Conservation (phyloP, 2,113 vertebrate species). For the Glareola pratincola region DNA sequence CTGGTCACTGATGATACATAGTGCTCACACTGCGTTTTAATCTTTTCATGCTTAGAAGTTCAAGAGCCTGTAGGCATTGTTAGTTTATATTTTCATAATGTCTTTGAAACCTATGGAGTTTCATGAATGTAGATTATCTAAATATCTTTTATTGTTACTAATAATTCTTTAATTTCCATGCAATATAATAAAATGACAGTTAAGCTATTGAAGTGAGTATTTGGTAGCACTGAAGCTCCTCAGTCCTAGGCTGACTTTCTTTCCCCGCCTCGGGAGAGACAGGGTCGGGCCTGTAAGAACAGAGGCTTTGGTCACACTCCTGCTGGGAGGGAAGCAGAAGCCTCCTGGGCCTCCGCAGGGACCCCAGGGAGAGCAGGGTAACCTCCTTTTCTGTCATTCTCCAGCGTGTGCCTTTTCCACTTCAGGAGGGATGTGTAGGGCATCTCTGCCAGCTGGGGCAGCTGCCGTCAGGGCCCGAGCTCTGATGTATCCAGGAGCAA, state of each 20-base stretch:
- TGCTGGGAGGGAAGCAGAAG: background rate
- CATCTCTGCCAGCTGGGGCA: background rate
- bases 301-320: too few relatives aligned
- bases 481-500: background rate
- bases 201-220: background rate
- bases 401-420: fast-evolving
- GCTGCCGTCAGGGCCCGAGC: background rate
- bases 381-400: background rate
- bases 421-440: background rate
- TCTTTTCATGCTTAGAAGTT: background rate
- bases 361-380: fast-evolving
- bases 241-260: background rate
- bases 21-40: background rate
- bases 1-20: background rate
- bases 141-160: background rate
- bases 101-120: background rate
- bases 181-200: background rate
- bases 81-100: background rate
- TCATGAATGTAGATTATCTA: too few relatives aligned
- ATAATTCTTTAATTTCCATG: background rate
- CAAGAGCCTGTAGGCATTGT: background rate
- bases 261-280: background rate
- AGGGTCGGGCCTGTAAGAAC: background rate
- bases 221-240: background rate
- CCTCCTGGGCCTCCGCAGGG: too few relatives aligned